These are phyloP conservation scores for Rambutsinella grinnellia DNA, from an alignment of 2,888 invertebrate genomes.

Conservation along the genomic window DNA sequence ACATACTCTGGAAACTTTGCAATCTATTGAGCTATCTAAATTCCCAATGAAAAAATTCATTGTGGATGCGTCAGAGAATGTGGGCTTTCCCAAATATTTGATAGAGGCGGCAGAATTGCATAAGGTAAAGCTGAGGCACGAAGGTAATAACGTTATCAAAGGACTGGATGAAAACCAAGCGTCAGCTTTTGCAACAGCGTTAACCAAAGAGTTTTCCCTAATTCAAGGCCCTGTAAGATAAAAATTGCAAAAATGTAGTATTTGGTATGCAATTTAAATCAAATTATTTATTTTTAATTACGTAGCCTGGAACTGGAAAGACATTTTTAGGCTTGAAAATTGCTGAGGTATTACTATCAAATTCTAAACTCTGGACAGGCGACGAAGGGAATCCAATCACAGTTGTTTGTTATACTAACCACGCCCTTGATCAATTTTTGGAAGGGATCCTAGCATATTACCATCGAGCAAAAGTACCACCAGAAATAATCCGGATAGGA, in stretches of 20 bases:
- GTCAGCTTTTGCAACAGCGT: not conserved
- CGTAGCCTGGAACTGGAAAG: constrained; percentile 72
- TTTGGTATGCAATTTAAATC: too few relatives aligned
- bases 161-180: constrained; percentile 43
- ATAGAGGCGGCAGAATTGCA: constrained; percentile 32
- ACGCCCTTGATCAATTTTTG: constrained; percentile 71
- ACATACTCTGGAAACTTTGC: constrained; percentile 68
- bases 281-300: not conserved
- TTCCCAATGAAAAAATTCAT: constrained; percentile 78
- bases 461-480: constrained; percentile 1
- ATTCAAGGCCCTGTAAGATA: constrained; percentile 13
- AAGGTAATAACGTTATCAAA: constrained; percentile 23
- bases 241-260: too few relatives aligned
- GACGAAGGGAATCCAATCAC: constrained; percentile 74
- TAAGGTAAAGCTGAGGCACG: constrained; percentile 26
- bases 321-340: constrained; percentile 71
- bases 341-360: constrained; percentile 71
- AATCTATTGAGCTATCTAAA: constrained; percentile 71
- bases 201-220: not conserved
- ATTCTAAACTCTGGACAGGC: constrained; percentile 70
- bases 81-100: constrained; percentile 70
- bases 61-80: constrained; percentile 71
- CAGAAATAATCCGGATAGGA: constrained; percentile 39
- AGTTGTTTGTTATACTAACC: constrained; percentile 75
- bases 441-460: constrained; percentile 64